These are phyloP conservation scores for Drosophila subsilvestris DNA, from an alignment of 2,888 invertebrate species.

Conservation along the genomic window DNA sequence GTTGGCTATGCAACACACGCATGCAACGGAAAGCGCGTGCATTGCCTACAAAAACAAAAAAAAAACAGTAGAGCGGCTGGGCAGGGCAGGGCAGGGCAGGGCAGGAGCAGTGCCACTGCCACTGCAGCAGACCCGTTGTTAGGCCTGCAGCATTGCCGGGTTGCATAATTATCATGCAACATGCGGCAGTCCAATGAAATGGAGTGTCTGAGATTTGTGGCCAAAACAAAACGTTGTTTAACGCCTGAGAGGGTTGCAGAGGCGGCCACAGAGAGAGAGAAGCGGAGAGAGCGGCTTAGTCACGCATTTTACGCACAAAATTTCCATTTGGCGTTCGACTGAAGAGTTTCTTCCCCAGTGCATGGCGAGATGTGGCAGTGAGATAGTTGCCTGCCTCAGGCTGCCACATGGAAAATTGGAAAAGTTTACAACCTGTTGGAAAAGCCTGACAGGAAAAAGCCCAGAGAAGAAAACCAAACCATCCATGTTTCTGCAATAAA, in stretches of 20 bases:
- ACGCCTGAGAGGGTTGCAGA: slow-evolving; percentile 42
- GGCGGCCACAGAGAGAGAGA: slow-evolving; percentile 1
- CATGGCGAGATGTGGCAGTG: neutral
- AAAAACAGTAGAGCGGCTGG: slow-evolving; percentile 4
- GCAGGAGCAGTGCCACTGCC: neutral
- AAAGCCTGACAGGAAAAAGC: too few species aligned
- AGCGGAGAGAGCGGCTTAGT: slow-evolving; percentile 21
- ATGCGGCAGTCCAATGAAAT: slow-evolving; percentile 46
- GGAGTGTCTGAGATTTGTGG: slow-evolving; percentile 52
- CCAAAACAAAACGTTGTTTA: slow-evolving; percentile 52
- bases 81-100: neutral
- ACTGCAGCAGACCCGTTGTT: slow-evolving; percentile 7
- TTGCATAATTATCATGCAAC: slow-evolving; percentile 78
- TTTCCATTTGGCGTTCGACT: slow-evolving; percentile 12
- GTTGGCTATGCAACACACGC: slow-evolving; percentile 33
- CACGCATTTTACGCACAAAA: slow-evolving; percentile 64
- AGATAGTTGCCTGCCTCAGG: neutral
- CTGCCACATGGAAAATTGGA: too few species aligned
- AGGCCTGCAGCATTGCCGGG: slow-evolving; percentile 53
- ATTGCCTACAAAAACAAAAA: slow-evolving; percentile 49
- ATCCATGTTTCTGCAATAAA: neutral
- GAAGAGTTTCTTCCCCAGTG: slow-evolving; percentile 13
- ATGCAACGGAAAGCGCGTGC: slow-evolving; percentile 52
- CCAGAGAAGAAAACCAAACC: neutral
- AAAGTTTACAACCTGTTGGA: neutral